phyloP scores from a whole-genome alignment of 92 coral and sea anemone species.

The Palythoa grandis region DNA sequence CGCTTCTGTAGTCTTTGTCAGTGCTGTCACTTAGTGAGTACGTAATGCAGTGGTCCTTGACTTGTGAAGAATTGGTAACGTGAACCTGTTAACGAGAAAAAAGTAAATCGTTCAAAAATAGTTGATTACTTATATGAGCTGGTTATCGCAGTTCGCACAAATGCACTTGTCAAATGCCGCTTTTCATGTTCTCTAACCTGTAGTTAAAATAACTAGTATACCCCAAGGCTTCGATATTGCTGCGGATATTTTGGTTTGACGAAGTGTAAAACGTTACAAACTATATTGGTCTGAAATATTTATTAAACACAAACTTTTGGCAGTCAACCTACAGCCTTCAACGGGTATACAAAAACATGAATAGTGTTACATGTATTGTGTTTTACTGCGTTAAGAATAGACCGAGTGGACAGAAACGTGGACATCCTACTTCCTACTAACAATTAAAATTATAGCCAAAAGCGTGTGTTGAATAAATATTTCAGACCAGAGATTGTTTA shows the following conservation, averaged over 20 bases:
- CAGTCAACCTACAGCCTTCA: too few relatives aligned
- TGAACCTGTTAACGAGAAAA: background rate
- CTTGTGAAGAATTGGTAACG: slow-evolving; percentile 7
- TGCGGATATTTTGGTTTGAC: too few relatives aligned
- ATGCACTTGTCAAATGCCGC: background rate
- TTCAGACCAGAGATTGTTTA: background rate
- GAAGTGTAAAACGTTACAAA: too few relatives aligned
- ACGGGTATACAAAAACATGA: too few relatives aligned
- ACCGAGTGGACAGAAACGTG: background rate
- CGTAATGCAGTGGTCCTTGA: slow-evolving; percentile 5
- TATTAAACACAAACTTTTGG: too few relatives aligned
- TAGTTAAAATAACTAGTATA: background rate
- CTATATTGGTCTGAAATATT: too few relatives aligned
- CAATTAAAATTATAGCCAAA: background rate
- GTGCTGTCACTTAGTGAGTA: background rate
- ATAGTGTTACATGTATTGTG: too few relatives aligned
- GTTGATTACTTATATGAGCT: background rate
- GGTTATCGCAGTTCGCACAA: background rate
- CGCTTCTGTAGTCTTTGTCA: background rate
- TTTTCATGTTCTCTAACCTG: background rate
- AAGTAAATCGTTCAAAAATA: background rate
- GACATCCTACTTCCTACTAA: background rate
- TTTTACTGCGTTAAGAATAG: too few relatives aligned
- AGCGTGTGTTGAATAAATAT: background rate
- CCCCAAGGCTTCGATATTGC: background rate